Base-by-base conservation (phyloP, 35 echinoderm and acorn worm species). In the Hemicentrotus pulcherrimus region DNA sequence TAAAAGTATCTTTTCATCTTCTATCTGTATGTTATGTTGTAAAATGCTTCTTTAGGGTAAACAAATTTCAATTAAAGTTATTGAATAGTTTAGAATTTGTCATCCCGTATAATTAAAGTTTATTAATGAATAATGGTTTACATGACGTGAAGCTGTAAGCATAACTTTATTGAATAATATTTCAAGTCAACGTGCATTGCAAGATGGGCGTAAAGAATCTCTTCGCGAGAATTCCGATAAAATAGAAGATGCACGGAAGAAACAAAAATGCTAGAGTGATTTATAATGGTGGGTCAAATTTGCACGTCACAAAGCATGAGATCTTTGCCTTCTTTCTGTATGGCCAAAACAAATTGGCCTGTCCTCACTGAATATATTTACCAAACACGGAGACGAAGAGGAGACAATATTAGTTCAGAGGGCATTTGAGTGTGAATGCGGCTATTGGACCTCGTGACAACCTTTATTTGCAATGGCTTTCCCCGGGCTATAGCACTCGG, bases 371-470 rank as follows among this genome's bases (percentile, higher is more conserved):
- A 93, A 46, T 93, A 47, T 93, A 93, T 93, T 93, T 93, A 93
- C 91, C 91, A 58, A 93, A 32, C 19, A 47, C 32, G n/a, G 32
- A 90, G 31, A 32, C 13, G n/a, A 58, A 50, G 19, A 58, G 13
- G 46, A 58, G 91, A 48, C 91, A 93, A 93, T 93, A 93, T 93
- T 93, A 93, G 91, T 93, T 93, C 91, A 93, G 18, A 93, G 91
- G 46, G 46, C 16, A 22, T 46, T 58, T 2, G 14, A 31, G 46
- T 58, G 31, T 93, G 91, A 47, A 47, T 78, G 18, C 65, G 28
- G 22, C 22, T 78, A 22, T 78, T 58, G 91, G 48, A 32, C 91
- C 91, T 47, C 91, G 91, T 93, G 91, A 93, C 91, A 58, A 58
- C n/a, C n/a, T 58, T 22, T 93, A 58, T 93, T 93, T 93, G 48